A percentile compares a stretch with the other conserved stretches of the same genome.
Conservation (phyloP, 2,888 invertebrate species). For the Lasioglossum oenotherae region DNA sequence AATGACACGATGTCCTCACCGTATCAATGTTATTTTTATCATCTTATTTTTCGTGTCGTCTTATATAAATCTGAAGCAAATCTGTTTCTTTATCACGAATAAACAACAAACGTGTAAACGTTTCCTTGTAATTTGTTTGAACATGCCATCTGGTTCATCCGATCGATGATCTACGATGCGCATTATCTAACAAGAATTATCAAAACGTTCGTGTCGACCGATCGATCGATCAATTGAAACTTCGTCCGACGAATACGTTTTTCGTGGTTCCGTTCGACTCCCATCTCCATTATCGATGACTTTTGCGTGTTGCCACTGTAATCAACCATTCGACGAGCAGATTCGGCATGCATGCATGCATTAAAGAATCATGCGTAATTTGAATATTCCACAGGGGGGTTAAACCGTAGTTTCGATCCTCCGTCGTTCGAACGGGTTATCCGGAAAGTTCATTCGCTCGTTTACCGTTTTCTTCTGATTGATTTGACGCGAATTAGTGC, state of each 20-base stretch:
- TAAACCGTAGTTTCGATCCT: neutral
- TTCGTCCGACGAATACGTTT: slow-evolving; percentile 3
- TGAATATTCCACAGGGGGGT: neutral
- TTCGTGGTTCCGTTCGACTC: slow-evolving; percentile 2
- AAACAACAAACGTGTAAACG: neutral
- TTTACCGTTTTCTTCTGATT: neutral
- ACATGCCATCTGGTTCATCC: neutral
- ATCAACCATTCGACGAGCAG: neutral
- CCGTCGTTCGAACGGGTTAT: neutral
- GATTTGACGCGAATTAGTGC: slow-evolving; percentile 53
- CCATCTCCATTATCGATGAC: slow-evolving; percentile 48
- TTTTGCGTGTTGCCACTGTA: slow-evolving; percentile 7
- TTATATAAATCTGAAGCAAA: neutral
- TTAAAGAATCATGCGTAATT: neutral
- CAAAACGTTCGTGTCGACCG: slow-evolving; percentile 39
- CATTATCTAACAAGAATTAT: slow-evolving; percentile 66
- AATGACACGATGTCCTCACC: neutral
- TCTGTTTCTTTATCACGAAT: neutral
- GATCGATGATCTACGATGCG: slow-evolving; percentile 6
- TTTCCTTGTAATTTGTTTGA: neutral
- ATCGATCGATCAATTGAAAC: slow-evolving; percentile 2
- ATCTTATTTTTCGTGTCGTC: neutral
- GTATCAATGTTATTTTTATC: neutral
- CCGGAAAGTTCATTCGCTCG: neutral
- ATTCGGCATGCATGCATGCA: neutral